These are phyloP conservation scores for Pangasius mekongensis DNA, from an alignment of 2,797 vertebrate species.

Conservation along the genomic window DNA sequence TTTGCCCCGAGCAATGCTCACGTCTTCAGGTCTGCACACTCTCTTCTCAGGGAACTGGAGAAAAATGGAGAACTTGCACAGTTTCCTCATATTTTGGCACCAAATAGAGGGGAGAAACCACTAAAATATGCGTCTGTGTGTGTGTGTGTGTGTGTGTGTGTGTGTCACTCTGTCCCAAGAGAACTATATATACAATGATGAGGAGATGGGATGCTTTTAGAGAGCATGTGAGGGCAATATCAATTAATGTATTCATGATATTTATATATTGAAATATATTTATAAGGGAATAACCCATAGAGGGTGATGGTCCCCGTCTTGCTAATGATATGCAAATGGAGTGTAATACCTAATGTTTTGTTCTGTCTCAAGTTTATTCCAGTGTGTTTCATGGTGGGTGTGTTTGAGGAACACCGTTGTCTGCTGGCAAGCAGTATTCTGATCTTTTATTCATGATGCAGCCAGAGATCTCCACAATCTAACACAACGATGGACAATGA, in stretches of 20 bases:
- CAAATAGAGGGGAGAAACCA: slow-evolving; percentile 16
- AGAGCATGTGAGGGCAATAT: slow-evolving; percentile 63
- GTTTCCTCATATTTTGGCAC: slow-evolving; percentile 32
- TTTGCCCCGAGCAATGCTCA: slow-evolving; percentile 70
- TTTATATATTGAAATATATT: slow-evolving; percentile 85
- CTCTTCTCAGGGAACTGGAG: slow-evolving; percentile 75
- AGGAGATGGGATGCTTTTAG: slow-evolving; percentile 61
- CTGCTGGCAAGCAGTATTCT: slow-evolving; percentile 38
- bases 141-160: slow-evolving; percentile 9
- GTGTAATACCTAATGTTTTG: slow-evolving; percentile 72
- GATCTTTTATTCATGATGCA: slow-evolving; percentile 58
- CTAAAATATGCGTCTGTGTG: slow-evolving; percentile 28
- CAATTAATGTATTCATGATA: slow-evolving; percentile 82
- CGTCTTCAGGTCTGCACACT: slow-evolving; percentile 69
- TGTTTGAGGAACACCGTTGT: slow-evolving; percentile 51
- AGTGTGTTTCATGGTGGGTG: slow-evolving; percentile 61
- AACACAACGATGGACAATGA: slow-evolving; percentile 41
- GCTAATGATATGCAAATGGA: slow-evolving; percentile 81
- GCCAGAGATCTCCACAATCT: slow-evolving; percentile 31
- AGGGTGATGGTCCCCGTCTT: slow-evolving; percentile 69
- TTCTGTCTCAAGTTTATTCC: slow-evolving; percentile 70
- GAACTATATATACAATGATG: slow-evolving; percentile 54
- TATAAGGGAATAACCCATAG: slow-evolving; percentile 78
- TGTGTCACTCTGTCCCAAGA: slow-evolving; percentile 61
- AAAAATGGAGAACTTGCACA: slow-evolving; percentile 56